Evolutionary conservation across 2,113 vertebrate genomes (phyloP).

Genomic region (Calyptomena viridis): DNA sequence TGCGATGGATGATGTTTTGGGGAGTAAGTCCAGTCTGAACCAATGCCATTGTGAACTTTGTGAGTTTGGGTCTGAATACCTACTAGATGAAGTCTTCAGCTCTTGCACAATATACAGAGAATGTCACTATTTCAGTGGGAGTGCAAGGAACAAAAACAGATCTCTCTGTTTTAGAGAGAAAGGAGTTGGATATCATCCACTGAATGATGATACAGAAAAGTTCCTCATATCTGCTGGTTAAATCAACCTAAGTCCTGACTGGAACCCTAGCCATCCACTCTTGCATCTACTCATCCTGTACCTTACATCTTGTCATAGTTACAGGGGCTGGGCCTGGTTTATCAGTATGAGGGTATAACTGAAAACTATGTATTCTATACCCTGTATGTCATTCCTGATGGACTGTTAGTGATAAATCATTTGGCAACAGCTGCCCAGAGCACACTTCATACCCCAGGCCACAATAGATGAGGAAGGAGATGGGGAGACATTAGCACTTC

Average conservation of each 20-base stretch:
- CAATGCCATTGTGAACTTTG: background rate
- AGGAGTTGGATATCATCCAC: background rate
- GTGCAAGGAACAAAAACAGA: fast-evolving
- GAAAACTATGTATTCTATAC: no score
- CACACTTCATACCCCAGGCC: no score
- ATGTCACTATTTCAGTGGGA: background rate
- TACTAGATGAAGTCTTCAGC: background rate
- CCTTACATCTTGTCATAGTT: no score
- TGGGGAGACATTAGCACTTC: no score
- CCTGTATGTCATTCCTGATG: no score
- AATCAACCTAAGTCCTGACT: background rate
- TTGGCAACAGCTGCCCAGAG: no score
- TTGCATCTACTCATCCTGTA: background rate
- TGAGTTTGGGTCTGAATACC: background rate
- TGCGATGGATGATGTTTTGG: background rate
- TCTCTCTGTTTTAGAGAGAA: background rate
- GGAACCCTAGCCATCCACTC: background rate
- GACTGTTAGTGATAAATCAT: no score
- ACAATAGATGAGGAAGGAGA: no score
- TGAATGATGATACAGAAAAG: background rate
- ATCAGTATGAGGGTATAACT: no score
- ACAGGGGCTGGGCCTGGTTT: no score
- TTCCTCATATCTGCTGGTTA: background rate
- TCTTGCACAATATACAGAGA: background rate
- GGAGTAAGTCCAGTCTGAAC: background rate